A percentile compares a stretch with the other conserved stretches of the same genome.
Conservation (phyloP, 2,113 vertebrate species). For the Salvelinus alpinus region DNA sequence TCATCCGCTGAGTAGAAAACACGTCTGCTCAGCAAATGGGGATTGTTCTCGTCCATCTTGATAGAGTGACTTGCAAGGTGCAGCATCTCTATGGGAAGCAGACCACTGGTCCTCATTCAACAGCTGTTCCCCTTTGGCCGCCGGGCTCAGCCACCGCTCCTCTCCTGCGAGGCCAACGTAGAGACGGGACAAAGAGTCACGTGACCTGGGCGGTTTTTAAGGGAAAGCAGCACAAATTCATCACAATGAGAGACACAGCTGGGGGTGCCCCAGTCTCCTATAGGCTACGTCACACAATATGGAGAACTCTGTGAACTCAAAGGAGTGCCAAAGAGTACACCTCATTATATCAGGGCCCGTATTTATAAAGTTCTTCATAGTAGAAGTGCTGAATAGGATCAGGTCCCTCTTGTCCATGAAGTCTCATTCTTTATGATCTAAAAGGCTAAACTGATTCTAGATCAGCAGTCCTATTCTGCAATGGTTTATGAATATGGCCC, state of each 20-base stretch:
- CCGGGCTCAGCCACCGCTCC: constrained; percentile 5
- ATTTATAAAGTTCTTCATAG: no score
- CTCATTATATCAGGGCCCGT: not conserved
- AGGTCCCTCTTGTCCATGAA: no score
- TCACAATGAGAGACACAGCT: constrained; percentile 37
- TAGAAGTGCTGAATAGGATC: no score
- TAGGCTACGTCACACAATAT: not conserved
- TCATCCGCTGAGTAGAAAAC: not conserved
- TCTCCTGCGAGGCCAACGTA: constrained; percentile 9
- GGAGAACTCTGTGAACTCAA: constrained; percentile 7
- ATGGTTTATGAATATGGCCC: not conserved
- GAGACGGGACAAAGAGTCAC: constrained; percentile 46
- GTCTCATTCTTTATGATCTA: not conserved
- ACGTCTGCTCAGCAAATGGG: not conserved
- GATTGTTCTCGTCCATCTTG: constrained; percentile 21
- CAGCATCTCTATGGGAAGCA: constrained; percentile 21
- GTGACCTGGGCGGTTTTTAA: constrained; percentile 25
- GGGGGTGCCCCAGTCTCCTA: constrained; percentile 18
- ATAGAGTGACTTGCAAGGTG: constrained; percentile 24
- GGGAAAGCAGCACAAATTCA: constrained; percentile 33
- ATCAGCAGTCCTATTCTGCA: not conserved
- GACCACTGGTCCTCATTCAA: constrained; percentile 12
- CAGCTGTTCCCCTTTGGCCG: constrained; percentile 41
- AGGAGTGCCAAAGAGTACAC: constrained; percentile 2
- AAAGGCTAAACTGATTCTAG: not conserved